Evolutionary conservation across 2,797 vertebrate species (phyloP).

Genomic region (Merluccius polli): DNA sequence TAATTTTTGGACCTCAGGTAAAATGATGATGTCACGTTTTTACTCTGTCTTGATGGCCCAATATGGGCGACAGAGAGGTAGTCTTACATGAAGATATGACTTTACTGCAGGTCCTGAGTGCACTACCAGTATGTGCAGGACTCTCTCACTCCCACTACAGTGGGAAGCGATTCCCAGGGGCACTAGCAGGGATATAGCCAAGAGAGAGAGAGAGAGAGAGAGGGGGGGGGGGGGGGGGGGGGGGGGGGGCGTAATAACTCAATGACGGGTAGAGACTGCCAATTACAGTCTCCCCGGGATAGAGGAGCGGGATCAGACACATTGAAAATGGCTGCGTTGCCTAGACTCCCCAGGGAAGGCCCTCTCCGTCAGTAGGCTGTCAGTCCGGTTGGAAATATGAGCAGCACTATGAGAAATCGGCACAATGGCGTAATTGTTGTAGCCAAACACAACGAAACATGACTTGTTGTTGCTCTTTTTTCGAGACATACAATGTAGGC

Average conservation of each 20-base stretch:
- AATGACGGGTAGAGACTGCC: conserved; percentile 52
- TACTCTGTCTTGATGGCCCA: too few species aligned
- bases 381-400: conserved; percentile 50
- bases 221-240: background rate
- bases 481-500: background rate
- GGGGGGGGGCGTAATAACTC: conserved; percentile 46
- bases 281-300: conserved; percentile 57
- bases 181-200: background rate
- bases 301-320: conserved; percentile 53
- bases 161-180: too few species aligned
- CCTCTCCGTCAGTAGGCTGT: conserved; percentile 37
- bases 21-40: too few species aligned
- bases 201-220: too few species aligned
- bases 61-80: too few species aligned
- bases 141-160: too few species aligned
- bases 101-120: too few species aligned
- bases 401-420: conserved; percentile 32
- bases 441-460: background rate
- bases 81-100: too few species aligned
- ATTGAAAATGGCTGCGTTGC: conserved; percentile 48
- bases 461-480: background rate
- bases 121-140: too few species aligned
- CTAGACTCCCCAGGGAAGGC: conserved; percentile 44
- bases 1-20: background rate
- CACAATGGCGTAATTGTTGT: background rate